Conservation (phyloP, 2,113 vertebrate genomes). For the Trinectes maculatus region DNA sequence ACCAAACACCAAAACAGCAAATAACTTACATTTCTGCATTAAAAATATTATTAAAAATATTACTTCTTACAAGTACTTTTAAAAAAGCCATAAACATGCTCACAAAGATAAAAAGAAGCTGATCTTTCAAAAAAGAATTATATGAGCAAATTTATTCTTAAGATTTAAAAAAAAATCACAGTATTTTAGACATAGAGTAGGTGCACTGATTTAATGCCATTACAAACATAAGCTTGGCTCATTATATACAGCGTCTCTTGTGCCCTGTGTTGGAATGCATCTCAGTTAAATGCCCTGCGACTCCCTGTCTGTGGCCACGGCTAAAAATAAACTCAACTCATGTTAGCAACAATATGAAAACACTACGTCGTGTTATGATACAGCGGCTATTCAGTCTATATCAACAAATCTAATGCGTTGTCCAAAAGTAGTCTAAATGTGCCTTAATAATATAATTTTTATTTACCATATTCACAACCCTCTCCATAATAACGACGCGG, state of each 20-base stretch:
- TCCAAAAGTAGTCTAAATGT: neutral
- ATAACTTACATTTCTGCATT: too few relatives aligned
- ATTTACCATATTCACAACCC: neutral
- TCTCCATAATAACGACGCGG: constrained; percentile 6
- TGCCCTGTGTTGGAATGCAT: constrained; percentile 46
- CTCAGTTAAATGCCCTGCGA: constrained; percentile 45
- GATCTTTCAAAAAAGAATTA: too few relatives aligned
- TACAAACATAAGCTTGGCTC: too few relatives aligned
- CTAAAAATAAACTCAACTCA: constrained; percentile 81
- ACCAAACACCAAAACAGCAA: neutral
- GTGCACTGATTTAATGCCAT: too few relatives aligned
- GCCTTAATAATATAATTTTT: neutral
- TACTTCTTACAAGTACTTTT: too few relatives aligned
- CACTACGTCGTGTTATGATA: rapidly evolving
- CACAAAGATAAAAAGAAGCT: too few relatives aligned
- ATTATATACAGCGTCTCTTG: too few relatives aligned
- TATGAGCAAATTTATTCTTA: too few relatives aligned
- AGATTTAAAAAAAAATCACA: too few relatives aligned
- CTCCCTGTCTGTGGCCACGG: constrained; percentile 55
- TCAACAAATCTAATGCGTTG: rapidly evolving
- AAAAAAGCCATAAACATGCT: too few relatives aligned
- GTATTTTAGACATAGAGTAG: too few relatives aligned
- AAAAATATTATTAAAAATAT: too few relatives aligned
- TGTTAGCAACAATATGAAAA: constrained; percentile 8
- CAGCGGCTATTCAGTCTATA: neutral